A percentile compares a stretch with the other conserved stretches of the same genome.
These are phyloP conservation scores for Dryas iulia DNA, from an alignment of 1,140 invertebrate species.

Conservation along the genomic window DNA sequence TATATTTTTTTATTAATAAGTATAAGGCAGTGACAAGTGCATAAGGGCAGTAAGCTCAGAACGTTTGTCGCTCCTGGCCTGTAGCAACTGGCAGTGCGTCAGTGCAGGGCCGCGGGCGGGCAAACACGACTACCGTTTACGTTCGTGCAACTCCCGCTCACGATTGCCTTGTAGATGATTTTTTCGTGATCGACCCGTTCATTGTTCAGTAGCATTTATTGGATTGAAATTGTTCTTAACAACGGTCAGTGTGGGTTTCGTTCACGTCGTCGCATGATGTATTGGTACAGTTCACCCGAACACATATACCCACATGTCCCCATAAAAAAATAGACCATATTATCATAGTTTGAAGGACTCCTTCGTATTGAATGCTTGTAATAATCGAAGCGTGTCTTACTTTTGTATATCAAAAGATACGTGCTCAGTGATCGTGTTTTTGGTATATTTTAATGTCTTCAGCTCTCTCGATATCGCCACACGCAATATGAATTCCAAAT, in stretches of 20 bases:
- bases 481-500: neutral
- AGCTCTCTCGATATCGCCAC: neutral
- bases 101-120: constrained; percentile 38
- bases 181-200: constrained; percentile 75
- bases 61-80: neutral
- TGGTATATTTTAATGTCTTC: constrained; percentile 38
- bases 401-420: constrained; percentile 1
- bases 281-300: constrained; percentile 28
- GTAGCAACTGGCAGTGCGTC: constrained; percentile 13
- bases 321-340: neutral
- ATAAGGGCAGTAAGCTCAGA: neutral
- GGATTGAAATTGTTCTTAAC: constrained; percentile 69
- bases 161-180: constrained; percentile 75
- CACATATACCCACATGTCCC: neutral
- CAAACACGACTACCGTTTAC: constrained; percentile 69
- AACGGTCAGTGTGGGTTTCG: constrained; percentile 45
- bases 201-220: constrained; percentile 77
- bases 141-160: constrained; percentile 64
- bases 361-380: neutral
- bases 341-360: neutral
- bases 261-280: constrained; percentile 46
- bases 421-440: constrained; percentile 32
- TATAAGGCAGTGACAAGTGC: no score
- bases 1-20: no score
- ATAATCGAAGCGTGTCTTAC: neutral